Evolutionary conservation across 1,140 invertebrate species (phyloP), one percentile per base, ranked within the genome.

Genomic region (Lordiphosa stackelbergi): DNA sequence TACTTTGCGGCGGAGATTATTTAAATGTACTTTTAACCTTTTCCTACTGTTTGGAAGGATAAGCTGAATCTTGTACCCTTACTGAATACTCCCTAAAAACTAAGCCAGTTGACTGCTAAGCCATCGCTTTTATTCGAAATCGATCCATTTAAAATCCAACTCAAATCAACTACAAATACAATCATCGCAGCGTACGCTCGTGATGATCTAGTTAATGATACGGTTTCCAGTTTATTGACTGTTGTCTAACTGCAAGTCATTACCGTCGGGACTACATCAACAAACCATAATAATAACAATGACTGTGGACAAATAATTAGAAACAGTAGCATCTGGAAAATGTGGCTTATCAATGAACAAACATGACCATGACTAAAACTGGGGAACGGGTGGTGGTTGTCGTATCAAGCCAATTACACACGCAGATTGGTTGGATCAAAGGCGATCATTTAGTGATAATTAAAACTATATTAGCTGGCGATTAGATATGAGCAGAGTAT

Each of bases 211-310:
- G 28, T 31, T 8, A 31, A 31, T 31, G 28, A 31, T 31, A 31
- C 7, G 28, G 28, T 31, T 31, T 31, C 28, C 28, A 31, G 28
- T 31, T 31, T 31, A 31, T 31, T 31, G 28, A 31, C 7, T 31
- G 2, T 16, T 9, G 13, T 12, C 38, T n/a, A 12, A 40, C 37
- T 41, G 19, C 37, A 24, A 19, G 22, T 49, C 42, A 13, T 16
- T 24, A 46, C 12, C 40, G 31, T 11, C 10, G 28, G 8, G 34
- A 4, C 12, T 12, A 58, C 12, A 51, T n/a, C 40, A 31, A 12
- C 6, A 51, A 57, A 36, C 24, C 19, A 71, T 31, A 71, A 71
- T 66, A 64, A 60, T 42, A 69, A 58, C 53, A 71, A 71, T 71
- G 53, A 71, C 60, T 52, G 36, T 45, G 36, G 41, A 4, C 35